These are phyloP conservation scores for Heterotis niloticus DNA, from an alignment of 2,113 vertebrate species.

Conservation along the genomic window DNA sequence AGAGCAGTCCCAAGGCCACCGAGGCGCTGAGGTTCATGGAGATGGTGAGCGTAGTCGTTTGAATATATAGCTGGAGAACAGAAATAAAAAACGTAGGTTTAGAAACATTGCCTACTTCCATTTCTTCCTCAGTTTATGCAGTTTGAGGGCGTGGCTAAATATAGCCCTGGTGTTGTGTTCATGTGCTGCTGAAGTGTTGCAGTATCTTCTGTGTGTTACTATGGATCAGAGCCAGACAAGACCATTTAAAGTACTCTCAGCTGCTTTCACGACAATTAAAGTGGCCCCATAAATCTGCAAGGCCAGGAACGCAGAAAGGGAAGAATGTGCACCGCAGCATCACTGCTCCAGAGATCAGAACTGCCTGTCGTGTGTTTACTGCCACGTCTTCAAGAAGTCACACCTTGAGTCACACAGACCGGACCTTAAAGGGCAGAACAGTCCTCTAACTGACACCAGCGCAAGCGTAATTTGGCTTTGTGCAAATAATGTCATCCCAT, in stretches of 20 bases:
- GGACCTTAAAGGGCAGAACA: neutral
- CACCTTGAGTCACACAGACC: neutral
- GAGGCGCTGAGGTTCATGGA: constrained; percentile 98
- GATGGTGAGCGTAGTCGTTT: constrained; percentile 93
- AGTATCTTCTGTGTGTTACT: neutral
- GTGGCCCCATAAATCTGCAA: neutral
- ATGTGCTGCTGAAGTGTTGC: too few relatives aligned
- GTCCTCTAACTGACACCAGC: neutral
- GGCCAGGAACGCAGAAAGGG: neutral
- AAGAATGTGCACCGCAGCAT: neutral
- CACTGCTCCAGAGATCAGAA: neutral
- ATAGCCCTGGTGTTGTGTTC: too few relatives aligned
- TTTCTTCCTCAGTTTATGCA: neutral
- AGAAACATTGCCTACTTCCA: neutral
- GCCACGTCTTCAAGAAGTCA: neutral
- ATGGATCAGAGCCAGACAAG: neutral
- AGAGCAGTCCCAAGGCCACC: constrained; percentile 94
- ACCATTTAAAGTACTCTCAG: neutral
- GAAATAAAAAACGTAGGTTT: neutral
- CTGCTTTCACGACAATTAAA: constrained; percentile 3
- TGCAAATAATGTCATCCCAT: neutral
- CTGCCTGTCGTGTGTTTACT: neutral
- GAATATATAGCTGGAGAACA: constrained; percentile 81
- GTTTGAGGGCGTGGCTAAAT: too few relatives aligned
- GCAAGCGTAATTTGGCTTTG: constrained; percentile 10